phyloP scores from a whole-genome alignment of 2,113 vertebrate genomes.

The Procavia capensis region DNA sequence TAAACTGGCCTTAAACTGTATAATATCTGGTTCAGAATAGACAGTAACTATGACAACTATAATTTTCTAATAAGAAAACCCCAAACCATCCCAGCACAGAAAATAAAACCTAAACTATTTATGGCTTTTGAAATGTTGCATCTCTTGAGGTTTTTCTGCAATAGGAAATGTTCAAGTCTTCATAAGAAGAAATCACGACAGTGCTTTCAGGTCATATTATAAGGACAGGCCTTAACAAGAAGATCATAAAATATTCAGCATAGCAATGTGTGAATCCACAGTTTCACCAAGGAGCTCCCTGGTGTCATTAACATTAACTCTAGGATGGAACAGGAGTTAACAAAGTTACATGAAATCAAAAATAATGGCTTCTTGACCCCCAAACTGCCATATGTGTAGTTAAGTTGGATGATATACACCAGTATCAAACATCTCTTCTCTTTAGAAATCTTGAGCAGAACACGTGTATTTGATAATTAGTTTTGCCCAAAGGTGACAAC shows the following conservation, averaged over 20 bases:
- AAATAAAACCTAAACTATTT: slow-evolving; percentile 52
- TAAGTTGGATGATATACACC: background rate
- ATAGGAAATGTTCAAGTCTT: slow-evolving; percentile 72
- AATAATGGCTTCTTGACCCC: background rate
- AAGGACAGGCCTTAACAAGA: slow-evolving; percentile 75
- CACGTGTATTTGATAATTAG: background rate
- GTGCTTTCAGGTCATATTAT: slow-evolving; percentile 75
- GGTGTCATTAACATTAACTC: slow-evolving; percentile 41
- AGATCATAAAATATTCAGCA: slow-evolving; percentile 84
- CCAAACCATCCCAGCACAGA: slow-evolving; percentile 73
- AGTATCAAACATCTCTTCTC: background rate
- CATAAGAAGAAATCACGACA: slow-evolving; percentile 68
- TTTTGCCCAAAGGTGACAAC: slow-evolving; percentile 28
- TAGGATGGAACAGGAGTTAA: slow-evolving; percentile 63
- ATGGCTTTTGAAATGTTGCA: slow-evolving; percentile 70
- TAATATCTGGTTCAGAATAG: slow-evolving; percentile 29
- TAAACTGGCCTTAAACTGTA: background rate
- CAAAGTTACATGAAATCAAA: slow-evolving; percentile 59
- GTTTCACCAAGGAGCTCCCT: slow-evolving; percentile 74
- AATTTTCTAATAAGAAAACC: slow-evolving; percentile 74
- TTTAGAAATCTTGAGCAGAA: slow-evolving; percentile 28
- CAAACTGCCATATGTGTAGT: background rate
- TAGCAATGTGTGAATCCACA: slow-evolving; percentile 80
- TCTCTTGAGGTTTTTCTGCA: slow-evolving; percentile 77
- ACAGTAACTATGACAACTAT: slow-evolving; percentile 30